Conservation (phyloP, 2,113 vertebrate genomes). For the Ptilonorhynchus violaceus region DNA sequence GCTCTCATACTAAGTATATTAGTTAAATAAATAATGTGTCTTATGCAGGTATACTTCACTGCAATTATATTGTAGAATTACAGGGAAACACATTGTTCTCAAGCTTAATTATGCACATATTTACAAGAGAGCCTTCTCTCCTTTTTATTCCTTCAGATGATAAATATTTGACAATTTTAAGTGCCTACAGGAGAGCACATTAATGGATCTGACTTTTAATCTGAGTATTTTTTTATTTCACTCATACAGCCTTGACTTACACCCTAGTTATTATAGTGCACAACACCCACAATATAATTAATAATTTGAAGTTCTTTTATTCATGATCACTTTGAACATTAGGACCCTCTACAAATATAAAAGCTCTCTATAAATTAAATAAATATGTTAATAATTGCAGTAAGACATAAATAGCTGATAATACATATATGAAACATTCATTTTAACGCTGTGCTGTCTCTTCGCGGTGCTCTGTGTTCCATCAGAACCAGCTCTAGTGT, state of each 20-base stretch:
- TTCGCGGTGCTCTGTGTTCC: background rate
- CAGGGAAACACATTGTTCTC: background rate
- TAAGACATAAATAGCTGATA: conserved; percentile 11
- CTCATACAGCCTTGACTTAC: background rate
- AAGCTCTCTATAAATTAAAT: conserved; percentile 48
- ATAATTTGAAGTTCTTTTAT: background rate
- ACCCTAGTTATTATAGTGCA: background rate
- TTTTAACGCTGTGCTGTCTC: fast-evolving
- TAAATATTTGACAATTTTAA: background rate
- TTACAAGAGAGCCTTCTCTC: background rate
- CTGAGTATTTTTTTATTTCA: background rate
- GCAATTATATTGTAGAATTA: background rate
- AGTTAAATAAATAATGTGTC: background rate
- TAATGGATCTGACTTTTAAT: background rate
- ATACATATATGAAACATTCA: background rate
- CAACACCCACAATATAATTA: background rate
- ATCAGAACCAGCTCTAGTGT: background rate
- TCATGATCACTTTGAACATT: background rate
- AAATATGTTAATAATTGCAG: background rate
- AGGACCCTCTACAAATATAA: background rate
- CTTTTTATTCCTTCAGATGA: background rate
- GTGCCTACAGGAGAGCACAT: background rate
- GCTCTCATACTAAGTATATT: background rate
- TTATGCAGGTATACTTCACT: background rate
- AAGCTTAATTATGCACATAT: background rate